A percentile compares a stretch with the other conserved stretches of the same genome.
Evolutionary conservation across 2,888 invertebrate genomes (phyloP).

Genomic region (Helicoverpa assulta): DNA sequence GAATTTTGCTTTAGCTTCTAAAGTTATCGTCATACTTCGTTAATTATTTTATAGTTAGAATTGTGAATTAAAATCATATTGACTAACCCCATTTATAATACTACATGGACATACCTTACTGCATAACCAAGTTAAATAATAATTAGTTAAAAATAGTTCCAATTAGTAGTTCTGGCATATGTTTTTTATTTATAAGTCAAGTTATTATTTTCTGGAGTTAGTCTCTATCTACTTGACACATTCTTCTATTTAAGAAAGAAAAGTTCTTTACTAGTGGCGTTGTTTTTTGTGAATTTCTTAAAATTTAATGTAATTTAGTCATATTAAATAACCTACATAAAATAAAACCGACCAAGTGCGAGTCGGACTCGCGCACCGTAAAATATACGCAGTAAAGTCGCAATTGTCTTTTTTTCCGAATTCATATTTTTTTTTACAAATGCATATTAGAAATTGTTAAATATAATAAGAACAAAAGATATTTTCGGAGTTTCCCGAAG

Average conservation of each 20-base stretch:
- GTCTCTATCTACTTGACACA: background rate
- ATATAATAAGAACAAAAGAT: too few relatives aligned
- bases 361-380: background rate
- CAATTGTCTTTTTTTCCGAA: background rate
- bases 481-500: too few relatives aligned
- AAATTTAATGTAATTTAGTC: background rate
- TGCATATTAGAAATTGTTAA: too few relatives aligned
- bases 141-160: background rate
- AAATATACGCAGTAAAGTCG: background rate
- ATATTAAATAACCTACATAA: background rate
- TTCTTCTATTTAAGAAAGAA: too few relatives aligned
- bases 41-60: constrained; percentile 34
- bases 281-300: constrained; percentile 1
- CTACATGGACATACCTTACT: constrained; percentile 34
- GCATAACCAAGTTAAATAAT: constrained; percentile 21
- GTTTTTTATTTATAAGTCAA: too few relatives aligned
- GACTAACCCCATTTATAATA: constrained; percentile 38
- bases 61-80: constrained; percentile 40
- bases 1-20: constrained; percentile 63
- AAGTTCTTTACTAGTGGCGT: background rate
- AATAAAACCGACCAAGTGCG: background rate
- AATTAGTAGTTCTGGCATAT: too few relatives aligned
- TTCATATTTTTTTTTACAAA: too few relatives aligned
- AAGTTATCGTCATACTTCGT: constrained; percentile 47
- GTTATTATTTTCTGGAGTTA: too few relatives aligned